Conservation (phyloP, 2,113 vertebrate species). For the Abramis brama region DNA sequence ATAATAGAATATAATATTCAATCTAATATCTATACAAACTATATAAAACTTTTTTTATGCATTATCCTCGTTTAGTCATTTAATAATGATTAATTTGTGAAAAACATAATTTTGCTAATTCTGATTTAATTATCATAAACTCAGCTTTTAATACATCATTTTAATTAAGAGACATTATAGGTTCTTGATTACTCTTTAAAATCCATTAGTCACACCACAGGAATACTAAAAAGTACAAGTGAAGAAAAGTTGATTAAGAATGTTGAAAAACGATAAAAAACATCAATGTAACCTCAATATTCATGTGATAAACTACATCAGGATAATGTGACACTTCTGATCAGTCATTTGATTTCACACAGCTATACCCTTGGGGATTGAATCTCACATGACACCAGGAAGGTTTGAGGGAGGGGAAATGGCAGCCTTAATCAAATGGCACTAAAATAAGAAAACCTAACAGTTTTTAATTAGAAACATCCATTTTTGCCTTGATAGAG, state of each 20-base stretch:
- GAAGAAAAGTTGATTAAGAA: not conserved
- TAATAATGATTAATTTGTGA: not conserved
- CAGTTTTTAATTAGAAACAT: not conserved
- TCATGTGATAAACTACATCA: not conserved
- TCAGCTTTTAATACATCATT: not conserved
- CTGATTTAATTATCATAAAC: not conserved
- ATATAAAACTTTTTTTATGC: not conserved
- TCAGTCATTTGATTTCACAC: not conserved
- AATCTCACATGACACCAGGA: not conserved
- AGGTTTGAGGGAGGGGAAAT: not conserved
- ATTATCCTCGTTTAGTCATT: not conserved
- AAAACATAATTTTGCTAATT: not conserved
- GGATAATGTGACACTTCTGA: not conserved
- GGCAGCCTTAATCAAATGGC: not conserved
- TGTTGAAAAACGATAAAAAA: not conserved
- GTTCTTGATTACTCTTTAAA: not conserved
- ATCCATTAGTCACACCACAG: not conserved
- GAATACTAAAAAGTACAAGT: not conserved
- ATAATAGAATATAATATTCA: not conserved
- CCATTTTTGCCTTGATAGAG: not conserved
- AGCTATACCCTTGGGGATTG: not conserved
- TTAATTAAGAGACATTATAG: not conserved
- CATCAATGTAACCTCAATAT: not conserved
- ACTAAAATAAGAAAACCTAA: conserved; percentile 10
- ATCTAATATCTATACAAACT: not conserved